Evolutionary conservation across 2,113 vertebrate genomes (phyloP), one percentile per base, ranked within the genome.

Genomic region (Hiodon alosoides): DNA sequence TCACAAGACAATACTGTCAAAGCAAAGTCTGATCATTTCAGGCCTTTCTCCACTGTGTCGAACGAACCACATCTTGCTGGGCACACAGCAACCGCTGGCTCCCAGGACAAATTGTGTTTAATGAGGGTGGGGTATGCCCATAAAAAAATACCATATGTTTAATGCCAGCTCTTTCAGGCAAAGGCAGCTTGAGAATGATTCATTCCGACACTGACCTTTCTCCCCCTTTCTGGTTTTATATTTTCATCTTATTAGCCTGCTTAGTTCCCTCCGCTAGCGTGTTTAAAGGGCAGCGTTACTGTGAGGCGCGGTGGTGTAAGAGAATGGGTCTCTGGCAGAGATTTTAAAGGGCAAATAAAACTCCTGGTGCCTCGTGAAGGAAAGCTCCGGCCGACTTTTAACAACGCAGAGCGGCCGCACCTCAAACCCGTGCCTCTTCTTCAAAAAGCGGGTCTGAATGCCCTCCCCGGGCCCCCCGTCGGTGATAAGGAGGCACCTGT

Each of bases 101-200:
- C 82, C 78, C 80, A 81, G 78, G 81, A 84, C 77, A 87, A 88
- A 86, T 86, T 85, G 81, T 76, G 64, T 84, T 83, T 87, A 88
- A 86, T 83, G 78, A 79, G 81, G 81, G 82, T 78, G 79, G 85
- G 83, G 79, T 47, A 31, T 82, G 79, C 79, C 71, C 48, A 55
- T 71, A 50, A 71, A 67, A 57, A 72, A 50, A 67, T 17, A 77
- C 61, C 61, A 66, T 17, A 58, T 76, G 75, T 76, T 67, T 53
- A 51, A 65, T 67, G 61, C 46, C 54, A 46, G 47, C 47, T 13
- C 10, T 71, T 72, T 47, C 53, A 8, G 55, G 31, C 50, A 16
- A 64, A 54, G 4, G 17, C 17, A 17, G 53, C 53, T 72, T 67
- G 31, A 77, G 76, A 57, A 67, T 71, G 14, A 77, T 77, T 72